These are phyloP conservation scores for Cynodonichthys magdalenae DNA, from an alignment of 2,797 vertebrate genomes.

Conservation along the genomic window DNA sequence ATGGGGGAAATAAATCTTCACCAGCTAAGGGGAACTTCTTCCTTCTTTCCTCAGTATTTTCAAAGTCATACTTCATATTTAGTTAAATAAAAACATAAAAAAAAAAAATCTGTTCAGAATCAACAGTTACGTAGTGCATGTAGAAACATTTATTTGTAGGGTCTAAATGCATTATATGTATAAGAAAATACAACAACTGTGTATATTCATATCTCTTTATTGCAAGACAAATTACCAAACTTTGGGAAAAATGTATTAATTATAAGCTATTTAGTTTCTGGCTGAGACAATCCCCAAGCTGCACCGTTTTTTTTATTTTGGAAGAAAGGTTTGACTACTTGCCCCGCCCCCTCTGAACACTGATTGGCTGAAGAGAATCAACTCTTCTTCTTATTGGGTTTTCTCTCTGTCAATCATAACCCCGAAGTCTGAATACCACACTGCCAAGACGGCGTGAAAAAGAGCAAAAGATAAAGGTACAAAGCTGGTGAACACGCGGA, in stretches of 20 bases:
- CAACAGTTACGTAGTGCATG: too few species aligned
- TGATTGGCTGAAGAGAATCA: slow-evolving; percentile 50
- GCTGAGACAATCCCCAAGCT: background rate
- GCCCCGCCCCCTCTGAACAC: slow-evolving; percentile 23
- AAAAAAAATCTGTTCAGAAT: too few species aligned
- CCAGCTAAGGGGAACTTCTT: slow-evolving; percentile 45
- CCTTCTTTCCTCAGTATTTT: slow-evolving; percentile 11
- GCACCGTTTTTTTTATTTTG: slow-evolving; percentile 14
- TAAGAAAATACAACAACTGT: too few species aligned
- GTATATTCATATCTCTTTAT: too few species aligned
- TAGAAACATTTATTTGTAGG: too few species aligned
- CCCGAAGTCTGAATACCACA: slow-evolving; percentile 42
- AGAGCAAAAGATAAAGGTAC: slow-evolving; percentile 35
- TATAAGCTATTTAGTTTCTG: background rate
- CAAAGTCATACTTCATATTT: slow-evolving; percentile 9
- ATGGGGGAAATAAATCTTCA: slow-evolving; percentile 65
- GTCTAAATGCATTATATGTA: too few species aligned
- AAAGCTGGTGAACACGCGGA: slow-evolving; percentile 37
- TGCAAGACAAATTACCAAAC: background rate
- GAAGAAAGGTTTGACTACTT: slow-evolving; percentile 9
- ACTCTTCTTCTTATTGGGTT: slow-evolving; percentile 42
- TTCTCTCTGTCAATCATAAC: slow-evolving; percentile 32
- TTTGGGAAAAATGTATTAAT: background rate
- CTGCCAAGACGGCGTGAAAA: slow-evolving; percentile 46
- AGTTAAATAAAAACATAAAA: too few species aligned